Evolutionary conservation across 2,113 vertebrate species (phyloP).

Genomic region (Cariama cristata): DNA sequence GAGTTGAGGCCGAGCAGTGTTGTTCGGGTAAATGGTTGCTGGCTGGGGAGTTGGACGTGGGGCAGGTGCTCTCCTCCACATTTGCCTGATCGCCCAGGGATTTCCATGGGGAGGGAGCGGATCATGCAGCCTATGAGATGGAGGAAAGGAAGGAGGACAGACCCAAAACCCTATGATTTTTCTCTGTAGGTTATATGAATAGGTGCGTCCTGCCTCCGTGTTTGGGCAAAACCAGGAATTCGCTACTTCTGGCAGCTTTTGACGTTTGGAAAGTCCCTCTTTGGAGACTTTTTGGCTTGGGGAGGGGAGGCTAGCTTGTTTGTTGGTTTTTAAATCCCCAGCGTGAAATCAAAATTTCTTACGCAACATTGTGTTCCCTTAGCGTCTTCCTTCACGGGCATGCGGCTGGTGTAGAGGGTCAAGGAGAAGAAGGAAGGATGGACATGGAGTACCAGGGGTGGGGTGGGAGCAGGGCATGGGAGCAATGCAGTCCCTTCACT

Average conservation of each 20-base stretch:
- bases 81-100: neutral
- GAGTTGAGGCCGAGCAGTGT: neutral
- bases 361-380: neutral
- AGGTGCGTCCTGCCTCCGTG: fast-evolving
- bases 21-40: neutral
- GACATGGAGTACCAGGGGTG: neutral
- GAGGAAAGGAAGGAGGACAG: neutral
- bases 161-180: neutral
- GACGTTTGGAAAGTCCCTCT: neutral
- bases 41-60: fast-evolving
- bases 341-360: neutral
- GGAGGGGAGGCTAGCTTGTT: fast-evolving
- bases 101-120: neutral
- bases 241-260: neutral
- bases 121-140: neutral
- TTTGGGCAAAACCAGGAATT: neutral
- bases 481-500: neutral
- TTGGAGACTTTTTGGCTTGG: neutral
- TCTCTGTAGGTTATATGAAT: neutral
- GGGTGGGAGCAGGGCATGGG: neutral
- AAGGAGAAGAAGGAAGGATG: neutral
- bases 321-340: neutral
- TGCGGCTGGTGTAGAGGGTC: neutral
- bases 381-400: fast-evolving
- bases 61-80: neutral